phyloP scores from a whole-genome alignment of 1,140 invertebrate species.

The Aphaenogaster rudis region DNA sequence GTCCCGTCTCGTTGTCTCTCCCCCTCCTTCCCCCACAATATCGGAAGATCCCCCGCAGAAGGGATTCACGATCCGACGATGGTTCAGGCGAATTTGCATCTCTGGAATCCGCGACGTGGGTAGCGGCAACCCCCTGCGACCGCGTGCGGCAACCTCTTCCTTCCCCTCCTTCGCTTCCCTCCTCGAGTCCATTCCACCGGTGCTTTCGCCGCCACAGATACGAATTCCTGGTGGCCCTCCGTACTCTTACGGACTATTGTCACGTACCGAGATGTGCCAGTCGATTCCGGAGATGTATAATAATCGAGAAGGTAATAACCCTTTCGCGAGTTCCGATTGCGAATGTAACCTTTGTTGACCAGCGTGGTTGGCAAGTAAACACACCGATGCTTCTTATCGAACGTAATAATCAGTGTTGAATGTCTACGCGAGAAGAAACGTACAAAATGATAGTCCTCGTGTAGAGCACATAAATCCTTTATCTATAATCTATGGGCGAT shows the following conservation, averaged over 20 bases:
- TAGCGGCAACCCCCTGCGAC: slow-evolving; percentile 63
- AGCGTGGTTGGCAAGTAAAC: neutral
- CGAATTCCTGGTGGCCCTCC: slow-evolving; percentile 65
- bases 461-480: neutral
- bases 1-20: slow-evolving; percentile 52
- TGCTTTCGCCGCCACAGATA: slow-evolving; percentile 49
- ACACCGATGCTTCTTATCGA: slow-evolving; percentile 6
- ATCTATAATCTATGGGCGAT: neutral
- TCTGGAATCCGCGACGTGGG: slow-evolving; percentile 83
- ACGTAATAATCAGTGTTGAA: slow-evolving; percentile 44
- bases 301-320: slow-evolving; percentile 15
- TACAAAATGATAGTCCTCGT: neutral
- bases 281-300: slow-evolving; percentile 11
- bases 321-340: neutral
- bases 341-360: slow-evolving; percentile 13
- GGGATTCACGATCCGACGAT: slow-evolving; percentile 84
- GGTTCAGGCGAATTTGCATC: slow-evolving; percentile 85
- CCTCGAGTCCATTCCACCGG: slow-evolving; percentile 23
- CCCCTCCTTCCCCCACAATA: neutral
- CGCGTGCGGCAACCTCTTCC: neutral
- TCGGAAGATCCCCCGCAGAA: slow-evolving; percentile 60
- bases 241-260: slow-evolving; percentile 26
- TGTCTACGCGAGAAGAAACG: neutral
- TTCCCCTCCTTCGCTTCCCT: neutral
- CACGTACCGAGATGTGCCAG: slow-evolving; percentile 25